Conservation (phyloP, 2,113 vertebrate species). For the Camelus bactrianus region DNA sequence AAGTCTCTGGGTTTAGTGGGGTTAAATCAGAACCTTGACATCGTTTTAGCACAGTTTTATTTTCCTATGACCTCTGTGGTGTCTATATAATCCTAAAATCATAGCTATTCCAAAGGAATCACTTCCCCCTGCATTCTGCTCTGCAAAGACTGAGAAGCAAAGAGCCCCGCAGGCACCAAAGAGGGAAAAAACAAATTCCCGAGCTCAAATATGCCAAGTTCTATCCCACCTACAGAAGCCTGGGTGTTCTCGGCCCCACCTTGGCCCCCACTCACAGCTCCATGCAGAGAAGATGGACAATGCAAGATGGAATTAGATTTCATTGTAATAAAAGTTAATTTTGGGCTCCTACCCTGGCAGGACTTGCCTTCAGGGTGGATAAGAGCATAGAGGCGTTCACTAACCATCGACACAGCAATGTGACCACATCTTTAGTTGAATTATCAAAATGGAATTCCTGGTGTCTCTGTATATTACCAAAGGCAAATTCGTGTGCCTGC, state of each 20-base stretch:
- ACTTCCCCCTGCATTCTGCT: slow-evolving; percentile 1
- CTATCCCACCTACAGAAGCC: background rate
- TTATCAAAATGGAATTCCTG: slow-evolving; percentile 15
- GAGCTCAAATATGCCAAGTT: background rate
- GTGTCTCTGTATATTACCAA: no score
- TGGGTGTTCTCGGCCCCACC: background rate
- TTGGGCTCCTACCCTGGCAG: background rate
- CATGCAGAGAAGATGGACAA: background rate
- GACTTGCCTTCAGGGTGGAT: background rate
- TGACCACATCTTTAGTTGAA: background rate
- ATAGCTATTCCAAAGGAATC: slow-evolving; percentile 48
- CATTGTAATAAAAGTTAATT: background rate
- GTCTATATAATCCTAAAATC: slow-evolving; percentile 57
- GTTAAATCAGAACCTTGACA: slow-evolving; percentile 78
- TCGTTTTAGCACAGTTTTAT: slow-evolving; percentile 67
- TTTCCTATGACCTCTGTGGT: slow-evolving; percentile 43
- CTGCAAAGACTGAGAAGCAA: background rate
- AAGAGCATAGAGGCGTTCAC: background rate
- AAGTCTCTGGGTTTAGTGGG: slow-evolving; percentile 75
- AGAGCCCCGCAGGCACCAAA: background rate
- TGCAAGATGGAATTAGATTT: background rate
- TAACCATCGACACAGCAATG: background rate
- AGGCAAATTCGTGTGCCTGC: no score
- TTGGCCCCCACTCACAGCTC: background rate
- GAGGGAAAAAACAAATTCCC: background rate